A percentile compares a stretch with the other conserved stretches of the same genome.
Conservation (phyloP, 1,140 invertebrate genomes). For the Aphaenogaster rudis region DNA sequence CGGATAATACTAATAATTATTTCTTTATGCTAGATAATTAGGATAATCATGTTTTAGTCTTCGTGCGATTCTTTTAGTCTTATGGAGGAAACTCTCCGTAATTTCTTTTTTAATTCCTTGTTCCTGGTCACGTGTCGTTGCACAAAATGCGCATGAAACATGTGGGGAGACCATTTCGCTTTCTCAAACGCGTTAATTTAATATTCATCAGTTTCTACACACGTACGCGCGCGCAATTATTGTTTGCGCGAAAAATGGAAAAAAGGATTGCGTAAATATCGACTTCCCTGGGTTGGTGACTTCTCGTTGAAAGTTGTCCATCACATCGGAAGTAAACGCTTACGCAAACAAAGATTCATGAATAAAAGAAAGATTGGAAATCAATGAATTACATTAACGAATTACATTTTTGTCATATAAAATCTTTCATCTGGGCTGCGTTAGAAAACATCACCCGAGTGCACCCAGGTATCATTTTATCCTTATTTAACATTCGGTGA, state of each 20-base stretch:
- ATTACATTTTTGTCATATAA: background rate
- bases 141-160: constrained; percentile 30
- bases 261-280: constrained; percentile 26
- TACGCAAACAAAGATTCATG: background rate
- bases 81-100: constrained; percentile 8
- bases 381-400: background rate
- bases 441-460: too few species aligned
- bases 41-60: constrained; percentile 8
- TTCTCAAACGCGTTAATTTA: constrained; percentile 48
- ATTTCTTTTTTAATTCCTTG: constrained; percentile 61
- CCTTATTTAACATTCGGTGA: too few species aligned
- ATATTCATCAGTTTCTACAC: constrained; percentile 49
- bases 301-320: background rate
- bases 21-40: constrained; percentile 4
- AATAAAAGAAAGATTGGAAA: background rate
- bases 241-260: constrained; percentile 4
- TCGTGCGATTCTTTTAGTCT: background rate
- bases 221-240: constrained; percentile 23
- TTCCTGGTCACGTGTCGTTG: constrained; percentile 43
- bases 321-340: background rate
- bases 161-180: constrained; percentile 12
- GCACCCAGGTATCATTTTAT: too few species aligned
- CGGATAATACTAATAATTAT: constrained; percentile 15
- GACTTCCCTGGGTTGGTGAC: background rate
- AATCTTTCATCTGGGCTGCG: too few species aligned